These are phyloP conservation scores for Scolopax rusticola DNA, from an alignment of 2,797 vertebrate genomes.

Conservation along the genomic window DNA sequence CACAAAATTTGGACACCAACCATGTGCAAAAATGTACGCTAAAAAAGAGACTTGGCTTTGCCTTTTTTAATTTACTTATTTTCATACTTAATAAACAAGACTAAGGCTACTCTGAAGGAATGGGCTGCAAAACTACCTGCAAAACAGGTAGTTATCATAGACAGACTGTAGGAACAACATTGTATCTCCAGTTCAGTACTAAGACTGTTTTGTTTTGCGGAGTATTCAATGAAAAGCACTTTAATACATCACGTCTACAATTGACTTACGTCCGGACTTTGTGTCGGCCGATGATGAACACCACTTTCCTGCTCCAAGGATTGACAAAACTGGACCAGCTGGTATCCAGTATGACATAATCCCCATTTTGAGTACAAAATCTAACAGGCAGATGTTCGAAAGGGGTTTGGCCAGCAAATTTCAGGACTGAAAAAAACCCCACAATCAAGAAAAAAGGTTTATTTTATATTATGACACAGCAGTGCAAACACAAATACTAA, in stretches of 20 bases:
- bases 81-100: neutral
- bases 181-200: neutral
- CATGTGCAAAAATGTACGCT: neutral
- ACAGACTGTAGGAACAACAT: neutral
- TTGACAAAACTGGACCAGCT: constrained; percentile 84
- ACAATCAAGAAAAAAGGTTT: neutral
- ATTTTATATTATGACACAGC: neutral
- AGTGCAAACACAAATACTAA: neutral
- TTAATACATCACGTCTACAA: neutral
- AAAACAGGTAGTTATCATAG: neutral
- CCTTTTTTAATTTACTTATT: neutral
- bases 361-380: constrained; percentile 81
- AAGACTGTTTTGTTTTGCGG: neutral
- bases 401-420: constrained; percentile 78
- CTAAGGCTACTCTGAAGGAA: neutral
- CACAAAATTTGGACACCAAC: neutral
- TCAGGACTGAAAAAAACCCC: constrained; percentile 66
- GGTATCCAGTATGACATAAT: constrained; percentile 79
- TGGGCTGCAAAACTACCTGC: neutral
- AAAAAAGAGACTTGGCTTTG: neutral
- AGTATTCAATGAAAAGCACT: neutral
- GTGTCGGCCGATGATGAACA: constrained; percentile 80
- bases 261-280: constrained; percentile 79
- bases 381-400: constrained; percentile 81
- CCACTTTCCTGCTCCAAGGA: constrained; percentile 81